Base-by-base conservation (phyloP, 92 coral and sea anemone species). In the Paramuricea clavata region DNA sequence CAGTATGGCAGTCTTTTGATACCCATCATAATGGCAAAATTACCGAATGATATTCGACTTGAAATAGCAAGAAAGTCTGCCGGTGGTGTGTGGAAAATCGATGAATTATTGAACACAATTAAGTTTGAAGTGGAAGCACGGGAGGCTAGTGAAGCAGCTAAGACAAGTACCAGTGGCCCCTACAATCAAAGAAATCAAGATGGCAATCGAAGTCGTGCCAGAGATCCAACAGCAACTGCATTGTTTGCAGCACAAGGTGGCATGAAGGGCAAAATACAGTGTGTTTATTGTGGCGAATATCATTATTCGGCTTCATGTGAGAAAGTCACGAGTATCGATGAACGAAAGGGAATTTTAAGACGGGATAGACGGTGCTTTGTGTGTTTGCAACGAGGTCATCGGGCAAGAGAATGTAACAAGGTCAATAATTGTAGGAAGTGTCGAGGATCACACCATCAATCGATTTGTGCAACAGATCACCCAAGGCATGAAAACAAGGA, bases 401-500 rank as follows among this genome's bases (percentile, higher is more conserved):
- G 50, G 26, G 78, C 78, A 26, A 41, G 21, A 11, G 78, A 72
- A 22, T 72, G 78, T 28, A 39, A 60, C 47, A 80, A 80, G 60
- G 59, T 16, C 35, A 62, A 62, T 22, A 80, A 62, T 30, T 80
- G 85, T 69, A 19, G 75, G 35, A 65, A 80, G 33, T 59, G 85
- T 59, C 72, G 49, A 25, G 85, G 85, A 36, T 32, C 67, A 39
- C 85, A 80, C 57, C 85, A 80, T 62, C 85, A 80, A 60, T 80
- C 85, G 47, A 80, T 80, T 59, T 80, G 76, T 49, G 25, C 50
- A 27, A 33, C 8, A 17, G 49, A 22, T 17, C 72, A 56, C 27
- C 26, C 65, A 49, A 32, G 5, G 21, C 12, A 65, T 6, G 85
- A 80, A 35, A 5, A 80, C 19, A 43, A 80, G 10, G 49, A 69